Base-by-base conservation (phyloP, 2,797 vertebrate genomes). In the Xenops minutus region DNA sequence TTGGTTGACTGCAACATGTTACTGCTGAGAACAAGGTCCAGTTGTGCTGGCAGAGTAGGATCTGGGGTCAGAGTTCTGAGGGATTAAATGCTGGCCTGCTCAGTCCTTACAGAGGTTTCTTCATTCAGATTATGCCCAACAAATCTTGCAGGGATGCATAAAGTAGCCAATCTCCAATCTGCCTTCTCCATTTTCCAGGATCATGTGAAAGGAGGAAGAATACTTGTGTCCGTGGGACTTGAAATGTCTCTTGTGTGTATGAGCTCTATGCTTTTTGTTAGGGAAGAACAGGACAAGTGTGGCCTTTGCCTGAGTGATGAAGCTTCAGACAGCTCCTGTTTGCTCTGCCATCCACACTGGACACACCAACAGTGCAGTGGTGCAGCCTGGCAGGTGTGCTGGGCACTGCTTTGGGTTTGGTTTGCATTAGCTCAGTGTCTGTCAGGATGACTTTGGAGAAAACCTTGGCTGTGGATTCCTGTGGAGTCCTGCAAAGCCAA, bases 1-100 rank as follows among this genome's bases (percentile, higher is more conserved):
- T 73, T 51, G 34, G 29, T 23, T 0, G 0, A 14, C 19, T 8
- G 6, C 21, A 78, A 5, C 1, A 1, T 19, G 18, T 63, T 75
- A n/a, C 39, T 88, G 36, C 44, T 0, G 1, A 73, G 20, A 46
- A 13, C 62, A 26, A 64, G 32, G 17, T 9, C 17, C 30, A 18
- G 41, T 13, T 32, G 30, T 44, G 62, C 62, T 64, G 41, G 62
- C 22, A 44, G 41, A 88, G 32, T 41, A 56, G 34, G 37, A 46
- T 21, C 41, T 91, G 41, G 17, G 24, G 4, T 49, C 27, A 58
- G 1, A 74, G 46, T 46, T 83, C 84, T 9, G 0, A 1, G 29
- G 41, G 48, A 22, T 71, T 67, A 52, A 51, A 52, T 83, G 9
- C 58, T 87, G 78, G 10, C 27, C 52, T 76, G 11, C 27, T 63